Evolutionary conservation across 2,888 invertebrate species (phyloP), one percentile per base, ranked within the genome.

Genomic region (Cetonia aurata): DNA sequence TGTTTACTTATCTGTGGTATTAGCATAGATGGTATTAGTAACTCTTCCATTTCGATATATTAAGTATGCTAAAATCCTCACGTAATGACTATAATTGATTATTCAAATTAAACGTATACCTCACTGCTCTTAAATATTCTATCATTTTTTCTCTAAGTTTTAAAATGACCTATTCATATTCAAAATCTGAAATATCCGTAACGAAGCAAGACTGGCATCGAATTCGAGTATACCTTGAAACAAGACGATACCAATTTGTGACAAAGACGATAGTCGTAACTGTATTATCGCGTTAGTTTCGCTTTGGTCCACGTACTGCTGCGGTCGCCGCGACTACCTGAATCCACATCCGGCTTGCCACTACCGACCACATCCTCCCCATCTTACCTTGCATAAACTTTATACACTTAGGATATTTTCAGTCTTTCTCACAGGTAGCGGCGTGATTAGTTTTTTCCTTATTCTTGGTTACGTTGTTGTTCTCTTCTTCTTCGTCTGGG

Each of bases 281-380:
- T 75, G 74, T 75, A 75, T 75, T 76, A 73, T 74, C 78, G 78
- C 79, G 79, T 81, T 79, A 78, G 80, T 79, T 79, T 78, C 79
- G 79, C 78, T 76, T 76, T 78, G 76, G 78, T 78, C 80, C 83
- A 83, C 83, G 83, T 83, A 81, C 69, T 75, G 74, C 74, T 82
- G 83, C 77, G 83, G 83, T 82, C 78, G 79, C 74, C 74, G 76
- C 76, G 78, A 81, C 83, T 83, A 83, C 83, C 83, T 83, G 83
- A 81, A 82, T 83, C 83, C 82, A 83, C 83, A 83, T 83, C 83
- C 83, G 83, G 83, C 80, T 80, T 79, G 73, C 78, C 79, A 80
- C 78, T 79, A 60, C 78, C 79, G 55, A 80, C 79, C 79, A 81
- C 81, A 81, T 81, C 81, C 81, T 80, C 76, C 73, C 67, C 71